A percentile compares a stretch with the other conserved stretches of the same genome.
Conservation (phyloP, 2,113 vertebrate species). For the Pteruthius melanotis region DNA sequence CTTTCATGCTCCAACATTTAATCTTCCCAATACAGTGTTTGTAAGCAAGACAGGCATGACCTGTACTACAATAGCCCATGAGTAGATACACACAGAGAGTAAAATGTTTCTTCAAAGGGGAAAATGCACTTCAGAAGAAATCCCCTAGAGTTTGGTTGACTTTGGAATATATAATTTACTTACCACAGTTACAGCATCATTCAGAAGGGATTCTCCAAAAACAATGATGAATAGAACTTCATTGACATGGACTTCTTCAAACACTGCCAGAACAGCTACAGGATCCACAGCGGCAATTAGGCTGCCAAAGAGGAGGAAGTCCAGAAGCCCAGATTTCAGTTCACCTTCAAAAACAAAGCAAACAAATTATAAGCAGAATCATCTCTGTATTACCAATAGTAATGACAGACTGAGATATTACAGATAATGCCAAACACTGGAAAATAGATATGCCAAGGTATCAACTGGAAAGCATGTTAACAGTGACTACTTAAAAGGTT, state of each 20-base stretch:
- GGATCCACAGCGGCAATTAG: constrained; percentile 94
- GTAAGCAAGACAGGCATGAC: neutral
- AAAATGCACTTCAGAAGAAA: neutral
- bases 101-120: neutral
- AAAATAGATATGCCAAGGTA: neutral
- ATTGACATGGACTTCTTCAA: constrained; percentile 97
- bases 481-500: neutral
- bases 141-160: neutral
- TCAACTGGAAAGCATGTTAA: neutral
- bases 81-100: neutral
- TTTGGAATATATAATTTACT: neutral
- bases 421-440: neutral
- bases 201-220: constrained; percentile 96
- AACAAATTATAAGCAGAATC: neutral
- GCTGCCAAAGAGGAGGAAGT: constrained; percentile 94
- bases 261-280: constrained; percentile 93
- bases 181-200: constrained; percentile 97
- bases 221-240: constrained; percentile 98
- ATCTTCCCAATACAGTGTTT: neutral
- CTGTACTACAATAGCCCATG: neutral
- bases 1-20: neutral
- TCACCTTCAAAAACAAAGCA: constrained; percentile 70
- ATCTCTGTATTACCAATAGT: neutral
- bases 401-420: neutral
- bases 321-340: constrained; percentile 78